Conservation (phyloP, 2,888 invertebrate genomes). For the Noctua janthe region DNA sequence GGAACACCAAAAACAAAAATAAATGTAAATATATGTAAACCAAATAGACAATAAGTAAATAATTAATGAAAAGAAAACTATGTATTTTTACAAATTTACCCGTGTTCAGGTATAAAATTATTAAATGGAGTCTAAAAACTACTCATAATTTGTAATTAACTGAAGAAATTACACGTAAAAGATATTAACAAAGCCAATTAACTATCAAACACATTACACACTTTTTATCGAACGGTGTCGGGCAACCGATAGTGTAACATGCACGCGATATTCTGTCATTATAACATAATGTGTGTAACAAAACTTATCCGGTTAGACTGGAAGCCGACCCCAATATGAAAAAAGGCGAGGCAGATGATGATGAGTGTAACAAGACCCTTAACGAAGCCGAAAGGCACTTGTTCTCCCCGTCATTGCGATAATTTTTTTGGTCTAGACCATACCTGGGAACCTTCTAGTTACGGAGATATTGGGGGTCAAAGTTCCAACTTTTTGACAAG, state of each 20-base stretch:
- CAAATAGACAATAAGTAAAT: no score
- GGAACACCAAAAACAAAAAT: no score
- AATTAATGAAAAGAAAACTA: not conserved
- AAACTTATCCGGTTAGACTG: no score
- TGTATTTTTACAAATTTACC: not conserved
- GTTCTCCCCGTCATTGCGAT: no score
- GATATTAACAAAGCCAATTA: constrained; percentile 14
- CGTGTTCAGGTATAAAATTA: not conserved
- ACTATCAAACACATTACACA: constrained; percentile 12
- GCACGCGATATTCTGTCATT: constrained; percentile 21
- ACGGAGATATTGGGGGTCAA: no score
- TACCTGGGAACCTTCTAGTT: no score
- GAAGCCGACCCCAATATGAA: no score
- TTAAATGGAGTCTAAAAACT: not conserved
- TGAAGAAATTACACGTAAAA: not conserved
- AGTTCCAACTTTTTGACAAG: no score
- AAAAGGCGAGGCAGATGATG: no score
- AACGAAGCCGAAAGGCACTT: no score
- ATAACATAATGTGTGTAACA: not conserved
- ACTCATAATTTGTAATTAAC: not conserved
- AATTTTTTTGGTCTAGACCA: no score
- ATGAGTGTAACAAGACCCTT: no score
- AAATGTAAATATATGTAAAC: not conserved
- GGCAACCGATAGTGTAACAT: not conserved
- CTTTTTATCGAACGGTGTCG: constrained; percentile 11